Base-by-base conservation (phyloP, 2,797 vertebrate genomes). In the Schizopygopsis pylzovi region DNA sequence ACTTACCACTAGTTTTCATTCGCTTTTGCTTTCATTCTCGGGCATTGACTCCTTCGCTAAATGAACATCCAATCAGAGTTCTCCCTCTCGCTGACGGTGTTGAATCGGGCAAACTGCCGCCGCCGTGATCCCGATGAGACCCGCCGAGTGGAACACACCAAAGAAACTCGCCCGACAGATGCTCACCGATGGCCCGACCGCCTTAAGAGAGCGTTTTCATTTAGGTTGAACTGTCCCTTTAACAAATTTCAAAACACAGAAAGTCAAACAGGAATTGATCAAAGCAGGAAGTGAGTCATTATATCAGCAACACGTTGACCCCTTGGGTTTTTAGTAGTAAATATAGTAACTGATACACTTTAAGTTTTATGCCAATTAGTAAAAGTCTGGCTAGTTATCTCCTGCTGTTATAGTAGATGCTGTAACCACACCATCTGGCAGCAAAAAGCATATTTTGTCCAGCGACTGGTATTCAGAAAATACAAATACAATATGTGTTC, bases 361-460 rank as follows among this genome's bases (percentile, higher is more conserved):
- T 28, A 37, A 67, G 28, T 67, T 67, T 67, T 67, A 37, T 67
- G 15, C 63, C 15, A 67, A 18, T 67, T 67, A 67, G 15, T 37
- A 37, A 16, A 67, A 67, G 63, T 67, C 15, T 67, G 28, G 3
- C 28, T 61, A 61, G 59, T 61, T 61, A 61, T 61, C 59, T 37
- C 63, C 63, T 67, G 63, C 63, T 67, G 63, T 15, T 43, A 43
- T 9, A 43, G 9, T 67, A 37, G 15, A 67, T 67, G 15, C 28
- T 67, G 63, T 37, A 67, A 18, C 63, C 28, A 37, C 28, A 67
- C 63, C 63, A 67, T 67, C 63, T 67, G 63, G 63, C 63, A 67
- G 15, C 28, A 67, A 67, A 67, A 67, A 37, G 15, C 28, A 67
- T 67, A 37, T 67, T 67, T 33, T 67, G 6, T 67, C 63, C 37